These are phyloP conservation scores for Diaperis boleti DNA, from an alignment of 2,888 invertebrate species.

Conservation along the genomic window DNA sequence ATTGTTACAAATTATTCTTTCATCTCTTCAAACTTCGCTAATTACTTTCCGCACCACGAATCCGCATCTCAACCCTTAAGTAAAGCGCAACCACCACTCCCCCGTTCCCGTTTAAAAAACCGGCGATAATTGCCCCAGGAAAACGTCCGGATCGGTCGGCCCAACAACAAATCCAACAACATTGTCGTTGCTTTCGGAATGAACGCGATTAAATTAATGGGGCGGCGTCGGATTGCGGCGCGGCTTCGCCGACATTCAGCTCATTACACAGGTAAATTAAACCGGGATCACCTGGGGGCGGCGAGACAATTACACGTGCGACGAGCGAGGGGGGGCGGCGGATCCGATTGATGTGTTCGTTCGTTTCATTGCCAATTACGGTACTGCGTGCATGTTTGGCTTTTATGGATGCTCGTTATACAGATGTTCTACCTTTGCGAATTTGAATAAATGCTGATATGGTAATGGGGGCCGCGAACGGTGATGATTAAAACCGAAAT, in stretches of 20 bases:
- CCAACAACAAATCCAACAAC: slow-evolving; percentile 26
- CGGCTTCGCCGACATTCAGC: slow-evolving; percentile 25
- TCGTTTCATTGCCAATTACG: slow-evolving; percentile 55
- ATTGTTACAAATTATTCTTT: neutral
- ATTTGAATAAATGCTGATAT: slow-evolving; percentile 55
- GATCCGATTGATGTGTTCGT: slow-evolving; percentile 39
- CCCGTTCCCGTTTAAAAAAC: slow-evolving; percentile 7
- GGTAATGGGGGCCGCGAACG: slow-evolving; percentile 53
- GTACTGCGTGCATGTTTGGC: slow-evolving; percentile 48
- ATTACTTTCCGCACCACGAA: neutral
- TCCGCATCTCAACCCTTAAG: neutral
- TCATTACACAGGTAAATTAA: slow-evolving; percentile 66
- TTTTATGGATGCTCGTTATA: slow-evolving; percentile 56
- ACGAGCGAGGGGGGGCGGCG: slow-evolving; percentile 33
- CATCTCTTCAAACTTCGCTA: neutral
- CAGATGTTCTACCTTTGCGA: slow-evolving; percentile 53
- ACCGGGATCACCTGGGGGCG: slow-evolving; percentile 63
- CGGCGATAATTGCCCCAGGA: slow-evolving; percentile 16
- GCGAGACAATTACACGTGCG: slow-evolving; percentile 51
- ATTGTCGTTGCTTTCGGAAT: slow-evolving; percentile 29
- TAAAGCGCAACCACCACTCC: neutral
- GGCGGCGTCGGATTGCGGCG: slow-evolving; percentile 29
- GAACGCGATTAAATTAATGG: slow-evolving; percentile 53
- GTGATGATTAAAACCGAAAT: slow-evolving; percentile 55
- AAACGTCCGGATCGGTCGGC: neutral